These are phyloP conservation scores for Pipa parva DNA, from an alignment of 2,113 vertebrate genomes.

Conservation along the genomic window DNA sequence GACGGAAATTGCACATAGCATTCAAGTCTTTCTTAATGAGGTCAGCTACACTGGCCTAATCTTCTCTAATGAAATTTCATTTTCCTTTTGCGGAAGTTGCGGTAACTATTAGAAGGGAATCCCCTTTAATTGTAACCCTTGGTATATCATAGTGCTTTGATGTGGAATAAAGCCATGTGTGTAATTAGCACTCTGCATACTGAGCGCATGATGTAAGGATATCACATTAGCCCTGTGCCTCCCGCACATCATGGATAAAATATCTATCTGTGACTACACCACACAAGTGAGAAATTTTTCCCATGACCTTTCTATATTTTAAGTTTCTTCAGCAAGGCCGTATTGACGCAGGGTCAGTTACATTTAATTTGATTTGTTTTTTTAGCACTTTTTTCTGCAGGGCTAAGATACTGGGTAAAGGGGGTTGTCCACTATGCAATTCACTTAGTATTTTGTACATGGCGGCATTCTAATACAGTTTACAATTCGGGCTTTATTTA, in stretches of 20 bases:
- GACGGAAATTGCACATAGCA: conserved; percentile 38
- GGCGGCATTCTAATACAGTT: too few relatives aligned
- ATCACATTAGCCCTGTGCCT: conserved; percentile 11
- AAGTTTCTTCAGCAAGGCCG: conserved; percentile 37
- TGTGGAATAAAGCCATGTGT: conserved; percentile 15
- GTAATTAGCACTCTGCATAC: conserved; percentile 47
- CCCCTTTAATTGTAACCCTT: conserved; percentile 42
- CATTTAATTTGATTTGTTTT: too few relatives aligned
- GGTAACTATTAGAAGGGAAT: conserved; percentile 41
- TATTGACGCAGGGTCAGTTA: too few relatives aligned
- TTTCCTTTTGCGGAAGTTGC: conserved; percentile 45
- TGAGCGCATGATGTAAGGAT: conserved; percentile 47
- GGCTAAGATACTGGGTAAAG: too few relatives aligned
- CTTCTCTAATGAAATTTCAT: conserved; percentile 50
- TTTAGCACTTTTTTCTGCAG: too few relatives aligned
- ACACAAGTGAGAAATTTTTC: conserved; percentile 50
- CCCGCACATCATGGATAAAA: background rate
- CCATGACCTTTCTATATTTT: conserved; percentile 47
- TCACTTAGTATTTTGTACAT: too few relatives aligned
- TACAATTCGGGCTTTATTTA: too few relatives aligned
- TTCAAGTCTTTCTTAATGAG: conserved; percentile 44
- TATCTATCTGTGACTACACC: conserved; percentile 40
- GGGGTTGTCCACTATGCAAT: too few relatives aligned
- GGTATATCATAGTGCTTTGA: conserved; percentile 46
- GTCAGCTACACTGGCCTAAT: conserved; percentile 32